These are phyloP conservation scores for Microtus ochrogaster DNA, from an alignment of 2,113 vertebrate species.

Conservation along the genomic window DNA sequence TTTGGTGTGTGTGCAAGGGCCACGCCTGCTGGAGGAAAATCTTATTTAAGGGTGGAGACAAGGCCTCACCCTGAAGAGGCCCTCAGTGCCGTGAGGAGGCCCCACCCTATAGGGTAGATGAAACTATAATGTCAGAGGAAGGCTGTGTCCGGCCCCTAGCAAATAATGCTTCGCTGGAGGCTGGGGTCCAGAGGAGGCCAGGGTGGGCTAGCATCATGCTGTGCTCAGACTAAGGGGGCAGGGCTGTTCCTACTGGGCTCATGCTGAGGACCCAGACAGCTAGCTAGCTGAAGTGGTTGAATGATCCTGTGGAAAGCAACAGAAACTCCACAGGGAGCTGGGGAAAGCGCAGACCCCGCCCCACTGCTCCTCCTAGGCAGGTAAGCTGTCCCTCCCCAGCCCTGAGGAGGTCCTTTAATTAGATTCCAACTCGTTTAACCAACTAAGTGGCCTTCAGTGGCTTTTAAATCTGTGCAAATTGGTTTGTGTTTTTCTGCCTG, in stretches of 20 bases:
- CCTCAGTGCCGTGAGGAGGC: not conserved
- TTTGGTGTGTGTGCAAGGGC: not conserved
- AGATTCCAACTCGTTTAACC: conserved; percentile 66
- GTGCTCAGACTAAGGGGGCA: not conserved
- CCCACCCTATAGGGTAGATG: not conserved
- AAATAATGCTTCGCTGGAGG: not conserved
- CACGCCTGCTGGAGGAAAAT: not conserved
- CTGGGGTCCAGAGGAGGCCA: too few species aligned
- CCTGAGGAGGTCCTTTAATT: conserved; percentile 57
- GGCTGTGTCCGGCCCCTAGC: not conserved
- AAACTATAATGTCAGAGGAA: not conserved
- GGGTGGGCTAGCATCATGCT: not conserved
- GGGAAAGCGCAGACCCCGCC: not conserved
- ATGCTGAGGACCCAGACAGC: not conserved
- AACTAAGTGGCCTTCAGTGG: conserved; percentile 73
- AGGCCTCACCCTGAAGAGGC: not conserved
- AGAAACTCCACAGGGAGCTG: not conserved
- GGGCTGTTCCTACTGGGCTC: not conserved
- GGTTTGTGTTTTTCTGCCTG: conserved; percentile 56
- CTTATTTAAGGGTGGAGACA: not conserved
- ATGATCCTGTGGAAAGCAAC: not conserved
- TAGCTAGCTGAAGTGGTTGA: not conserved
- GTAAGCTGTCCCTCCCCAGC: conserved; percentile 29
- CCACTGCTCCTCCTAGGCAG: conserved; percentile 25
- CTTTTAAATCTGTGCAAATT: conserved; percentile 69